Percentiles rank a stretch among this genome's conserved stretches.
phyloP scores from a whole-genome alignment of 35 echinoderm and acorn worm species.

The Diadema setosum region DNA sequence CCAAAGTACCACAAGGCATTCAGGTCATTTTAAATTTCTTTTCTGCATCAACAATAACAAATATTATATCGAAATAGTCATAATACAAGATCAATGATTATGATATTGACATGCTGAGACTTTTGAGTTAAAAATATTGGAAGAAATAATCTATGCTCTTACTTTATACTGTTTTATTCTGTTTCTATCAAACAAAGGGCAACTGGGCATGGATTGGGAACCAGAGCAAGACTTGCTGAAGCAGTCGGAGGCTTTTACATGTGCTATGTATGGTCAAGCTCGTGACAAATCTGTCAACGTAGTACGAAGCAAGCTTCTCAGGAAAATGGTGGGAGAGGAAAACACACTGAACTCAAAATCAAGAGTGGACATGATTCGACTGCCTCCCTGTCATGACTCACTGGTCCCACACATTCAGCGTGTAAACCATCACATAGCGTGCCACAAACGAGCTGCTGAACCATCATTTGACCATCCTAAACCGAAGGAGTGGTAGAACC shows the following conservation, averaged over 20 bases:
- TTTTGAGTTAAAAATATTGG: too few species aligned
- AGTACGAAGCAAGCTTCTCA: conserved; percentile 4
- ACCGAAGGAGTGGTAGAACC: conserved; percentile 34
- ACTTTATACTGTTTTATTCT: too few species aligned
- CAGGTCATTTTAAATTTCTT: neutral
- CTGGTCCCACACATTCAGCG: conserved; percentile 38
- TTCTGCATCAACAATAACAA: too few species aligned
- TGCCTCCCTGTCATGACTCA: conserved; percentile 16
- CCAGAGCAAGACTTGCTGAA: conserved; percentile 14
- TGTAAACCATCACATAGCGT: conserved; percentile 33
- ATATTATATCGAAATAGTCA: too few species aligned
- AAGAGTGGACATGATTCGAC: conserved; percentile 1
- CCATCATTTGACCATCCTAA: neutral
- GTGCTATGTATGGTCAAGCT: conserved; percentile 46
- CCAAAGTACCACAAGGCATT: conserved; percentile 40
- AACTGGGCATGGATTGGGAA: conserved; percentile 47
- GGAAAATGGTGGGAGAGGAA: conserved; percentile 19
- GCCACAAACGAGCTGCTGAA: conserved; percentile 11
- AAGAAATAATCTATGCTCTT: too few species aligned
- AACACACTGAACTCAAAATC: conserved; percentile 25
- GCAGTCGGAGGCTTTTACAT: conserved; percentile 53
- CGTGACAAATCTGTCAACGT: conserved; percentile 8
- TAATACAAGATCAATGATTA: too few species aligned
- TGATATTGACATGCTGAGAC: too few species aligned
- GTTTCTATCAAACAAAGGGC: neutral